Conservation (phyloP, 1,140 invertebrate species). For the Anthonomus grandis region DNA sequence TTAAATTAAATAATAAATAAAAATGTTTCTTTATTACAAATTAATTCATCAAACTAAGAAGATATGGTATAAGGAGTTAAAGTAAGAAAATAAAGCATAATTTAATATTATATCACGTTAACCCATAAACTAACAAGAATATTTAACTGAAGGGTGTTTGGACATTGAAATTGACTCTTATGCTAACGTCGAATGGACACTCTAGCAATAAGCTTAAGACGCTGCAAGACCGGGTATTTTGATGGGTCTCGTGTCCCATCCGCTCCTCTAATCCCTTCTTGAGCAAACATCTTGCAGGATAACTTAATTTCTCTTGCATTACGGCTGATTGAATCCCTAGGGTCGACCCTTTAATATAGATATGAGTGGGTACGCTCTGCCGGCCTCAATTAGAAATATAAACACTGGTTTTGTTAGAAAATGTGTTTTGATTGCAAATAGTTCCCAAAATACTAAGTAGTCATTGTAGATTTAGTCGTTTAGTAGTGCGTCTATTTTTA, state of each 20-base stretch:
- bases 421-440: constrained; percentile 22
- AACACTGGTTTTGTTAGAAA: constrained; percentile 18
- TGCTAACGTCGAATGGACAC: constrained; percentile 7
- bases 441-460: too few species aligned
- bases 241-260: constrained; percentile 7
- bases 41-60: not conserved
- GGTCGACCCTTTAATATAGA: constrained; percentile 23
- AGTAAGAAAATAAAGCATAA: too few species aligned
- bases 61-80: too few species aligned
- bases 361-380: constrained; percentile 15
- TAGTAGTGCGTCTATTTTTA: too few species aligned
- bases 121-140: too few species aligned
- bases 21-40: not conserved
- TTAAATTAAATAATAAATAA: not conserved
- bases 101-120: too few species aligned
- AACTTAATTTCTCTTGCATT: constrained; percentile 30
- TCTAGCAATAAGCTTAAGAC: constrained; percentile 24
- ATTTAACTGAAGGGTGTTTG: constrained; percentile 11
- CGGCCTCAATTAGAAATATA: constrained; percentile 25
- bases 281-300: constrained; percentile 30
- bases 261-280: constrained; percentile 25
- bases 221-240: too few species aligned
- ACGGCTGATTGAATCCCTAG: constrained; percentile 25
- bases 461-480: too few species aligned
- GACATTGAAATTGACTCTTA: constrained; percentile 5